Conservation (phyloP, 2,113 vertebrate genomes). For the Pelvicachromis taeniatus region DNA sequence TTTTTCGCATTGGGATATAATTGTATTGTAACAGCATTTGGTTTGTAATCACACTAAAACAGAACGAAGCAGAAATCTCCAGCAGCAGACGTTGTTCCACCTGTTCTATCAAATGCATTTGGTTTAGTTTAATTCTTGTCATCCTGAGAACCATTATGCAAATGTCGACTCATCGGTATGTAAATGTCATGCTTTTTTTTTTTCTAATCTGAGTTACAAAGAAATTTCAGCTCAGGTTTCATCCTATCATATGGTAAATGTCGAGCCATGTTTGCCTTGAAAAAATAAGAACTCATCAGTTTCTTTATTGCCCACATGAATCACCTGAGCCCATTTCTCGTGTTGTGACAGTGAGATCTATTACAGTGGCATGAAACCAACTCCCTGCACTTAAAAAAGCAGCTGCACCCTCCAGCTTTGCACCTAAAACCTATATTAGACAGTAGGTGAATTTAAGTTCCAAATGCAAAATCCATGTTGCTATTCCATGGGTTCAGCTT, state of each 20-base stretch:
- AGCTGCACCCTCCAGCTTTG: background rate
- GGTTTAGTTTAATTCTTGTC: constrained; percentile 26
- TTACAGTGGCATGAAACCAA: constrained; percentile 13
- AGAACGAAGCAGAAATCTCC: constrained; percentile 3
- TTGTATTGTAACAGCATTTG: constrained; percentile 1
- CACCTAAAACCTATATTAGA: background rate
- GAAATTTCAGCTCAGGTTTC: background rate
- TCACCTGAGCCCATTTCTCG: constrained; percentile 20
- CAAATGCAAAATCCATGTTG: background rate
- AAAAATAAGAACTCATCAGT: constrained; percentile 18
- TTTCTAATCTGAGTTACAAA: constrained; percentile 2
- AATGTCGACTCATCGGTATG: constrained; percentile 48
- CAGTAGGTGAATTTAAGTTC: background rate
- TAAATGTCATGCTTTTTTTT: constrained; percentile 29
- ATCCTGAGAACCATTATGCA: constrained; percentile 44
- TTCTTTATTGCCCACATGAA: constrained; percentile 49
- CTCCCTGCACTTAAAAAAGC: constrained; percentile 17
- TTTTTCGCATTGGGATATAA: background rate
- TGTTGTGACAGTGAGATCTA: constrained; percentile 45
- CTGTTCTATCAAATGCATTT: constrained; percentile 31
- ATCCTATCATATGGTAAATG: background rate
- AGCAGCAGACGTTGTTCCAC: constrained; percentile 22
- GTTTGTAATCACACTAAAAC: constrained; percentile 41
- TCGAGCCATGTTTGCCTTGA: constrained; percentile 13
- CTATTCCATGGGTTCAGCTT: background rate